Evolutionary conservation across 2,888 invertebrate species (phyloP), one percentile per base, ranked within the genome.

Genomic region (Agriotes lineatus): DNA sequence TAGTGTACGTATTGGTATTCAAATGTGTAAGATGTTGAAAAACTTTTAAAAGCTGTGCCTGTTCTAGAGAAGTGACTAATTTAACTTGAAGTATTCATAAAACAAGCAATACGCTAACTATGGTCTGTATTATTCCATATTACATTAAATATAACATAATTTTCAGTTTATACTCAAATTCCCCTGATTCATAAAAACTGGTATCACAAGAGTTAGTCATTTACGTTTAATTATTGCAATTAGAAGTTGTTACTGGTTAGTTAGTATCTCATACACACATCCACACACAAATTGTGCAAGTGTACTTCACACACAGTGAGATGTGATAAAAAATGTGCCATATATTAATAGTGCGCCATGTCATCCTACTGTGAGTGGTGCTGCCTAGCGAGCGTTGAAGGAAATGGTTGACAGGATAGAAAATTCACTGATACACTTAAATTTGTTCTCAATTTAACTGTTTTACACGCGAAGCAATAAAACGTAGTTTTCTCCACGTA

Each of bases 1-100:
- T 54, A 50, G 52, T 60, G 54, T 67, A 76, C 86, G 89, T 89
- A 90, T 90, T 90, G 90, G 90, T 90, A 90, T 90, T 90, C 90
- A 90, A 90, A 90, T 90, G 90, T 89, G 86, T 86, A 69, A 67
- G 60, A 58, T 65, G 69, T 67, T 48, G 33, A 59, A 22, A 39
- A 22, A 7, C 19, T 58, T 7, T 3, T 5, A 25, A 52, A 57
- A 75, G 72, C 73, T 74, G 77, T 76, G 75, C 75, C 74, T 75
- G 60, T 56, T 33, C 19, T 14, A 7, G 56, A 20, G n/a, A 52
- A 35, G 12, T 45, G 20, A 48, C 30, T 33, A 16, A 33, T 52
- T 52, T 52, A 52, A 33, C 22, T 52, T 10, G 2, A 18, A 7
- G 25, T 19, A 12, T 52, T 52, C 19, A 33, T 12, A n/a, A n/a